A percentile compares a stretch with the other conserved stretches of the same genome.
phyloP scores from a whole-genome alignment of 2,888 invertebrate genomes.

The Nasonovia ribisnigri region DNA sequence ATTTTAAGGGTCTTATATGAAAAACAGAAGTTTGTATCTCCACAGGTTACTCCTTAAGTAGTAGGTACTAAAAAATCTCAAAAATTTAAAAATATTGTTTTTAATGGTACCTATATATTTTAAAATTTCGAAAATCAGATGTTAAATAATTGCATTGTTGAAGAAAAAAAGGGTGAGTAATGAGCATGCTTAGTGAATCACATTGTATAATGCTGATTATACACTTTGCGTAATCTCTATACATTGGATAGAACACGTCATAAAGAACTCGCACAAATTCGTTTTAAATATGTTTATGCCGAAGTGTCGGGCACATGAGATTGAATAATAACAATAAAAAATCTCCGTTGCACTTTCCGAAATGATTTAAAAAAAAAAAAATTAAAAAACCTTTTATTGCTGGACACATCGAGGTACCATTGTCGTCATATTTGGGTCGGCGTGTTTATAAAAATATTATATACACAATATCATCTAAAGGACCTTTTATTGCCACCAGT shows the following conservation, averaged over 20 bases:
- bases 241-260: background rate
- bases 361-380: background rate
- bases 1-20: too few species aligned
- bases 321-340: background rate
- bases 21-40: too few species aligned
- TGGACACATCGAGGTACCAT: background rate
- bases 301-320: background rate
- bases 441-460: background rate
- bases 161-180: too few species aligned
- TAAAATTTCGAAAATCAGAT: too few species aligned
- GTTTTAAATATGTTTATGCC: background rate
- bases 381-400: background rate
- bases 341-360: background rate
- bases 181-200: too few species aligned
- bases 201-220: background rate
- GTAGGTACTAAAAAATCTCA: too few species aligned
- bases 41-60: too few species aligned
- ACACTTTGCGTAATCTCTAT: background rate
- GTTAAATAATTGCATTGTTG: too few species aligned
- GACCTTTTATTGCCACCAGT: background rate
- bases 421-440: slow-evolving; percentile 33
- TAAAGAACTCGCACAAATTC: background rate
- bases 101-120: too few species aligned
- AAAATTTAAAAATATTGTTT: too few species aligned
- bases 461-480: background rate